Evolutionary conservation across 2,113 vertebrate genomes (phyloP).

Genomic region (Barbus barbus): DNA sequence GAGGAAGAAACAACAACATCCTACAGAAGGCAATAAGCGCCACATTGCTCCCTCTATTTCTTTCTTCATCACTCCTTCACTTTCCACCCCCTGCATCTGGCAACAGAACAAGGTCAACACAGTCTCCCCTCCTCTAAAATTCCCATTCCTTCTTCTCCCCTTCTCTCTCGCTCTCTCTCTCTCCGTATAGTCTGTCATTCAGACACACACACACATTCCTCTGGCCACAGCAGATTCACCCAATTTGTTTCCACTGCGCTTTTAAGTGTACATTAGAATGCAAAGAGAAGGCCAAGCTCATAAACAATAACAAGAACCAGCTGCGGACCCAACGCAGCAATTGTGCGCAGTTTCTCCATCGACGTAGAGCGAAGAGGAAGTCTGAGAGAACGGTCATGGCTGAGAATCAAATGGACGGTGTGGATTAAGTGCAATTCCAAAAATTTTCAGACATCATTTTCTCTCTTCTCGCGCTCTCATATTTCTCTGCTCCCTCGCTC

Average conservation of each 20-base stretch:
- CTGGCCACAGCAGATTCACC: constrained; percentile 55
- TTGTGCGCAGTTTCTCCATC: constrained; percentile 7
- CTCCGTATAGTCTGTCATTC: constrained; percentile 37
- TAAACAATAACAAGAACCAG: constrained; percentile 55
- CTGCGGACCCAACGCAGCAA: constrained; percentile 35
- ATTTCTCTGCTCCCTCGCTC: constrained; percentile 26
- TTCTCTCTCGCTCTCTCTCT: constrained; percentile 27
- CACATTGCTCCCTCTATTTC: constrained; percentile 15
- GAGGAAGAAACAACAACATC: constrained; percentile 55
- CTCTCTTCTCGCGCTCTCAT: constrained; percentile 19
- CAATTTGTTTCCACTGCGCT: constrained; percentile 59
- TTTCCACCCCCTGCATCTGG: constrained; percentile 58
- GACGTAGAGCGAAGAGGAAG: background rate
- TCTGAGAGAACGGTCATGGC: background rate
- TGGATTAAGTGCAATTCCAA: constrained; percentile 25
- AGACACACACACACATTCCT: constrained; percentile 49
- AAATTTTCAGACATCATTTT: constrained; percentile 8
- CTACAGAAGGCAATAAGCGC: constrained; percentile 32
- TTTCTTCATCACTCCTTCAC: constrained; percentile 37
- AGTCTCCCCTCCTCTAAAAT: constrained; percentile 45
- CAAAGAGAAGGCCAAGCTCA: constrained; percentile 43
- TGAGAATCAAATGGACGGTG: constrained; percentile 19
- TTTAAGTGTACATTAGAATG: constrained; percentile 55
- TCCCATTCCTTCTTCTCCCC: constrained; percentile 48
- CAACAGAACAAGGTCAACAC: constrained; percentile 63